phyloP scores from a whole-genome alignment of 2,888 invertebrate species.

The Agrypnus murinus region DNA sequence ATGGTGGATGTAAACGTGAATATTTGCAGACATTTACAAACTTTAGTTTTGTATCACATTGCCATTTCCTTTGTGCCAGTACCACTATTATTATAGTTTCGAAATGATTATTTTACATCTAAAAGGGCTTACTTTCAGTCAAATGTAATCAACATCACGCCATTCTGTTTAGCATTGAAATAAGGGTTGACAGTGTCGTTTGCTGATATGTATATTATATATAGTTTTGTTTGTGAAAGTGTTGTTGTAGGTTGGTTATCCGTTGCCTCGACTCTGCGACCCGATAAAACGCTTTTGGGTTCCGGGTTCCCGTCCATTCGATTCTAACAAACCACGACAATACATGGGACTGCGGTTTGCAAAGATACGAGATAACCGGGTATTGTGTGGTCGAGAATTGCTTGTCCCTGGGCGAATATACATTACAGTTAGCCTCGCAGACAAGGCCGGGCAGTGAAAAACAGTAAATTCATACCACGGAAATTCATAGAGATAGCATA shows the following conservation, averaged over 20 bases:
- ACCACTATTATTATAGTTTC: no score
- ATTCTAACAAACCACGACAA: conserved; percentile 32
- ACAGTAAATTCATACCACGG: conserved; percentile 25
- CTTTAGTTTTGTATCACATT: no score
- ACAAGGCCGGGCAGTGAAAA: conserved; percentile 20
- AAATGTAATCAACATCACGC: not conserved
- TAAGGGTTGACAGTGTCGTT: conserved; percentile 5
- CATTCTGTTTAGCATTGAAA: not conserved
- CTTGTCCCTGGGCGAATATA: conserved; percentile 29
- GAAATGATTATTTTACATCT: no score
- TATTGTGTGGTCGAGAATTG: conserved; percentile 33
- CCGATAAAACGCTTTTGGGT: conserved; percentile 25
- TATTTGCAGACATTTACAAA: no score
- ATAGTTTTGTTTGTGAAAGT: conserved; percentile 20
- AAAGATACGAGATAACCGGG: conserved; percentile 31
- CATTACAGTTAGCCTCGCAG: conserved; percentile 30
- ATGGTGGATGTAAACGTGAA: no score
- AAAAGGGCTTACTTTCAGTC: not conserved
- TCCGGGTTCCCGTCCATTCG: conserved; percentile 31
- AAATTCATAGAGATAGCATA: conserved; percentile 20
- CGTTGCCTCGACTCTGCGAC: conserved; percentile 18
- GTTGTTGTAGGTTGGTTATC: conserved; percentile 20
- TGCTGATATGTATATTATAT: conserved; percentile 10
- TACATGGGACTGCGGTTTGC: conserved; percentile 34
- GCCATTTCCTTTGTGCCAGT: no score